Conservation (phyloP, 2,797 vertebrate genomes). For the Enteromius anoplus region DNA sequence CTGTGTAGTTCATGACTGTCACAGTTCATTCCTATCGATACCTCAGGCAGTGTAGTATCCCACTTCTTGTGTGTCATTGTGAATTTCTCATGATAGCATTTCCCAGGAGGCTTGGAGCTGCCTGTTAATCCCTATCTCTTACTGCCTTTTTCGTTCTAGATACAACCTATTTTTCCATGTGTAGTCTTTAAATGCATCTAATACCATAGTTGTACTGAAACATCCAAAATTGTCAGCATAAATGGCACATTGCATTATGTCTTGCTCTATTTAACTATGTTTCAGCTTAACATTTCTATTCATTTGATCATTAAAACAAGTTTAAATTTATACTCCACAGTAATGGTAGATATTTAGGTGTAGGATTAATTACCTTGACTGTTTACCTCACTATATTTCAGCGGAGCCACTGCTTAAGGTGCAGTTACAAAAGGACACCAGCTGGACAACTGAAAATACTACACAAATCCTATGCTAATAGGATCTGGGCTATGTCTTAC, state of each 20-base stretch:
- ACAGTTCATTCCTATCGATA: not conserved
- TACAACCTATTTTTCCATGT: not conserved
- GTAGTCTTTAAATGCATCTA: not conserved
- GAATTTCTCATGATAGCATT: not conserved
- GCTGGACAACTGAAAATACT: constrained; percentile 42
- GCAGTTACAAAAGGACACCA: constrained; percentile 38
- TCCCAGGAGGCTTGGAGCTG: not conserved
- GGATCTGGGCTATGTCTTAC: constrained; percentile 39
- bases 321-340: no score
- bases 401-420: not conserved
- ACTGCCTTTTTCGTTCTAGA: not conserved
- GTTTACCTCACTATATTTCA: not conserved
- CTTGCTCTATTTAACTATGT: not conserved
- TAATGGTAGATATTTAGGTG: not conserved
- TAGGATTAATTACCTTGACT: not conserved
- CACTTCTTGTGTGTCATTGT: not conserved
- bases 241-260: not conserved
- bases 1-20: not conserved
- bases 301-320: not conserved
- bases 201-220: not conserved
- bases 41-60: not conserved
- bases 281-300: not conserved
- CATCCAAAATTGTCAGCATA: not conserved
- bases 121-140: not conserved
- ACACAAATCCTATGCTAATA: constrained; percentile 57